Percentiles rank a stretch among this genome's conserved stretches.
Conservation (phyloP, 92 coral and sea anemone genomes). For the Ricordea florida region DNA sequence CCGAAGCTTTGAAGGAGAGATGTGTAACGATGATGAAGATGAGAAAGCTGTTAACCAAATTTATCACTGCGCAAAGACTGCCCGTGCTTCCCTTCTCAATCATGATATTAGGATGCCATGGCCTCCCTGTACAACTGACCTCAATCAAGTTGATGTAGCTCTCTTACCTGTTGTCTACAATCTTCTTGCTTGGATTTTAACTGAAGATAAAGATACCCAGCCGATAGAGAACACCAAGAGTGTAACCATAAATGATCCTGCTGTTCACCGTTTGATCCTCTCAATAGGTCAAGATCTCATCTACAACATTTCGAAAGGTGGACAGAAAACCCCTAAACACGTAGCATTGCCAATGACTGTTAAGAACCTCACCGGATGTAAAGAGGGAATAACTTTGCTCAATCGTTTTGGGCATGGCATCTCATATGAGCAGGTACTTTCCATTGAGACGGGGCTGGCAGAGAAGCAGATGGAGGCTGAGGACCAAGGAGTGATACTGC, state of each 20-base stretch:
- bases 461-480: conserved; percentile 52
- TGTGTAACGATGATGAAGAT: background rate
- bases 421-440: conserved; percentile 50
- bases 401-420: conserved; percentile 57
- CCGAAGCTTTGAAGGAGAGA: background rate
- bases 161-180: conserved; percentile 14
- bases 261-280: background rate
- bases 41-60: background rate
- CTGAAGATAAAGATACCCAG: conserved; percentile 12
- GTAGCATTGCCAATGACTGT: background rate
- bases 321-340: background rate
- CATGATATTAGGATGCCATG: conserved; percentile 15
- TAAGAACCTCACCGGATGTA: background rate
- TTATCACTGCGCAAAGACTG: conserved; percentile 31
- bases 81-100: conserved; percentile 25
- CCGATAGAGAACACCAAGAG: background rate
- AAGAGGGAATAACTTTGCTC: conserved; percentile 46
- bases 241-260: background rate
- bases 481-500: conserved; percentile 15
- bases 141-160: background rate
- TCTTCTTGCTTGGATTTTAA: conserved; percentile 31
- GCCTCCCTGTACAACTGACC: conserved; percentile 30
- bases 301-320: conserved; percentile 25
- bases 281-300: conserved; percentile 30
- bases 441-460: conserved; percentile 43